phyloP scores from a whole-genome alignment of 2,888 invertebrate species.

The Lordiphosa andalusiaca region DNA sequence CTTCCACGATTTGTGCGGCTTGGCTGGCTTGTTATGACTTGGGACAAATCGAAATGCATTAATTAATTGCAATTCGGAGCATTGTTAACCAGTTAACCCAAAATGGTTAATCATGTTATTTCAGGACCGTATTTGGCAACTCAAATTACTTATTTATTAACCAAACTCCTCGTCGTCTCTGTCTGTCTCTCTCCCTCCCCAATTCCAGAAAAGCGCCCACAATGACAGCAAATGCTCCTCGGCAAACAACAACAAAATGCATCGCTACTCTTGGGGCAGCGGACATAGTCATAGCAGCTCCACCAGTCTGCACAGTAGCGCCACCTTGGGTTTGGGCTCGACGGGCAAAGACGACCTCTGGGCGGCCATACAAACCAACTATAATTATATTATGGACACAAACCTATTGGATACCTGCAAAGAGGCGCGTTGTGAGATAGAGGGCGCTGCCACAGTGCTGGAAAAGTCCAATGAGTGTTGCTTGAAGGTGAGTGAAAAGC shows the following conservation, averaged over 20 bases:
- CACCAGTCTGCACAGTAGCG: conserved; percentile 81
- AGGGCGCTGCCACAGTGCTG: conserved; percentile 67
- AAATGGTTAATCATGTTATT: conserved; percentile 65
- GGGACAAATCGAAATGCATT: conserved; percentile 48
- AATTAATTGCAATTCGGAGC: conserved; percentile 65
- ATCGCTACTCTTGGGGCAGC: conserved; percentile 89
- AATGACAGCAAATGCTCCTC: conserved; percentile 18
- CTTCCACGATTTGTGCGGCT: conserved; percentile 25
- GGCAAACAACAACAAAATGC: conserved; percentile 70
- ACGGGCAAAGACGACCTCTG: conserved; percentile 91
- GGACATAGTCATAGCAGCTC: conserved; percentile 85
- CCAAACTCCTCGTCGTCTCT: conserved; percentile 32
- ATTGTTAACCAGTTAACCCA: conserved; percentile 47
- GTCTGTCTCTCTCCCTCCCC: conserved; percentile 3
- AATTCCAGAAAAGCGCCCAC: conserved; percentile 66
- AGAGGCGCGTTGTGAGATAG: conserved; percentile 81
- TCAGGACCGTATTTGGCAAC: conserved; percentile 32
- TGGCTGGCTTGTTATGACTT: conserved; percentile 11
- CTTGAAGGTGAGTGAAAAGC: conserved; percentile 74
- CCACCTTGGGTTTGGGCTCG: conserved; percentile 76
- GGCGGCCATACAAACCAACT: conserved; percentile 94
- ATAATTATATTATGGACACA: conserved; percentile 97
- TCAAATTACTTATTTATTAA: conserved; percentile 73
- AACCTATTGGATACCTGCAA: conserved; percentile 94
- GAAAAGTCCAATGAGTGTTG: conserved; percentile 64